Evolutionary conservation across 2,888 invertebrate genomes (phyloP).

Genomic region (Patella depressa): DNA sequence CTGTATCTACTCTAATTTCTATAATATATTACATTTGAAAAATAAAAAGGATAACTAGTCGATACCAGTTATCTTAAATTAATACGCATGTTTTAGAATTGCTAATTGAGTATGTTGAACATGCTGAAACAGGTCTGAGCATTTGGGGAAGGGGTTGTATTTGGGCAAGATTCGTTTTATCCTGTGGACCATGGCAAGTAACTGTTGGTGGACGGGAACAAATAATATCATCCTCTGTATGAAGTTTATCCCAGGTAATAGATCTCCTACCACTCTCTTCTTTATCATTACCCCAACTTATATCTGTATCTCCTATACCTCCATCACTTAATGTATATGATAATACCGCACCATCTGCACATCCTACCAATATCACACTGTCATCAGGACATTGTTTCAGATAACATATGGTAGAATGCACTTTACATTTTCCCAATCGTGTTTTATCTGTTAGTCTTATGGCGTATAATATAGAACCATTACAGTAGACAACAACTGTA

Average conservation of each 20-base stretch:
- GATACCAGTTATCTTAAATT: constrained; percentile 40
- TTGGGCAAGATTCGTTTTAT: constrained; percentile 53
- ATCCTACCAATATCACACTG: constrained; percentile 65
- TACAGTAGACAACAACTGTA: constrained; percentile 54
- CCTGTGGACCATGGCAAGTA: constrained; percentile 44
- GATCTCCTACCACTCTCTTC: constrained; percentile 33
- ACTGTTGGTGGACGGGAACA: constrained; percentile 64
- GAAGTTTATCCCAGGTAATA: constrained; percentile 62
- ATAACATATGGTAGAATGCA: constrained; percentile 59
- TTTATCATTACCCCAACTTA: constrained; percentile 34
- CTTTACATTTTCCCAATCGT: constrained; percentile 56
- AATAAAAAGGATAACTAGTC: too few relatives aligned
- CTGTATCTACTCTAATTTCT: too few relatives aligned
- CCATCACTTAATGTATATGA: constrained; percentile 65
- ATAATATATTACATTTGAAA: too few relatives aligned
- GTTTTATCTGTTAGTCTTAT: constrained; percentile 54
- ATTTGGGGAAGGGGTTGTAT: constrained; percentile 50
- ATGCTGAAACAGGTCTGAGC: constrained; percentile 57
- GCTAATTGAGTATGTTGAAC: constrained; percentile 49
- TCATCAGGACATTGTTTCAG: constrained; percentile 61
- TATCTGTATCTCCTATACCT: constrained; percentile 35
- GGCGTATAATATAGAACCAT: constrained; percentile 47
- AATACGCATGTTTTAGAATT: constrained; percentile 55
- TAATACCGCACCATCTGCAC: constrained; percentile 63
- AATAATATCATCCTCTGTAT: constrained; percentile 42